These are phyloP conservation scores for Ariolimax columbianus DNA, from an alignment of 2,888 invertebrate species.

Conservation along the genomic window DNA sequence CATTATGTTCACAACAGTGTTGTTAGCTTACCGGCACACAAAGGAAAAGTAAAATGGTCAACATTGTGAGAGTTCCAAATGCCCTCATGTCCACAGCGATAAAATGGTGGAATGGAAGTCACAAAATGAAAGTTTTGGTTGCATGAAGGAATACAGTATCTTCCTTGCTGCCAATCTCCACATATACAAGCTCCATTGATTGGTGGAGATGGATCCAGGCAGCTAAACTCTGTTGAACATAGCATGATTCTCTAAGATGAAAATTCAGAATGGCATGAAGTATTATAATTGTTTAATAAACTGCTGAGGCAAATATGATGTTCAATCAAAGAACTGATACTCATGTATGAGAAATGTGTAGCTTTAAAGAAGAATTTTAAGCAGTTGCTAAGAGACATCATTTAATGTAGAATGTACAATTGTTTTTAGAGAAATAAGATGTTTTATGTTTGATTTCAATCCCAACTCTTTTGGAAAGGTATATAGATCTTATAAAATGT, in stretches of 20 bases:
- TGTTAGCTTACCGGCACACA: conserved; percentile 64
- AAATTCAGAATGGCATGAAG: no score
- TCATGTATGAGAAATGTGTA: no score
- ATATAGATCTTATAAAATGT: no score
- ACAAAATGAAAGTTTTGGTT: conserved; percentile 84
- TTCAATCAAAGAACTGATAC: no score
- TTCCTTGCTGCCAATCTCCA: conserved; percentile 59
- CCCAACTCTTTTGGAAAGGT: no score
- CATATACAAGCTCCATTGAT: conserved; percentile 61
- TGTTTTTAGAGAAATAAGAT: no score
- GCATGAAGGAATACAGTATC: conserved; percentile 73
- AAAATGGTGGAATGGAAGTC: conserved; percentile 95
- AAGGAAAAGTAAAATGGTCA: conserved; percentile 65
- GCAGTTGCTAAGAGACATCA: no score
- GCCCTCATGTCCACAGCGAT: conserved; percentile 98
- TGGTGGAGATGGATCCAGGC: conserved; percentile 64
- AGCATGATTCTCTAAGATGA: neutral
- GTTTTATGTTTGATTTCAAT: no score
- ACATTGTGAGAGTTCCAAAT: conserved; percentile 85
- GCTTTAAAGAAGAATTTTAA: no score
- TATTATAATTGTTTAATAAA: neutral
- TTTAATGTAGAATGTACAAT: no score
- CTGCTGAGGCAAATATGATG: neutral
- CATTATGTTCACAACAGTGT: no score
- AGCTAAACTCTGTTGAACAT: conserved; percentile 61